Evolutionary conservation across 1,140 invertebrate species (phyloP).

Genomic region (Pteromalus puparum): DNA sequence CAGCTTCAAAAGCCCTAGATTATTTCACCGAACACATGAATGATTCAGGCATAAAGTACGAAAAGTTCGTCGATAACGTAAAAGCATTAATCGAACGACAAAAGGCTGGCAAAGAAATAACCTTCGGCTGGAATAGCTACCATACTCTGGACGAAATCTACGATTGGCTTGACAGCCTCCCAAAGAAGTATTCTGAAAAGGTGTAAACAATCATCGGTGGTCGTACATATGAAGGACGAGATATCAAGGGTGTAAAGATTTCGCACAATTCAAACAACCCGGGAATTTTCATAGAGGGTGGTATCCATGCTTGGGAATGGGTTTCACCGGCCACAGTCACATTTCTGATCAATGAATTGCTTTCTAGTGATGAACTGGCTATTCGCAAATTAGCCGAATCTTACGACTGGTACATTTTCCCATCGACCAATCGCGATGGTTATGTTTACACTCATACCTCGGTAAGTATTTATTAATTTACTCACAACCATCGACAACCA

Average conservation of each 20-base stretch:
- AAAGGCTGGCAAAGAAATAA: constrained; percentile 28
- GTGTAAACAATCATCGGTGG: constrained; percentile 76
- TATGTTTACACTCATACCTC: constrained; percentile 82
- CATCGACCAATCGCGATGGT: constrained; percentile 85
- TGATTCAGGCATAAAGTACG: constrained; percentile 36
- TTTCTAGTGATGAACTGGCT: constrained; percentile 73
- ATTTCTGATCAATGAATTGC: constrained; percentile 80
- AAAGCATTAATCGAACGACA: constrained; percentile 56
- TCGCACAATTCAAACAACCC: constrained; percentile 70
- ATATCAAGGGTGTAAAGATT: constrained; percentile 79
- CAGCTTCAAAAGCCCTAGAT: constrained; percentile 48
- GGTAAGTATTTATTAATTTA: constrained; percentile 62
- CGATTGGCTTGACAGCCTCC: constrained; percentile 71
- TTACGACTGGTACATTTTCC: constrained; percentile 84
- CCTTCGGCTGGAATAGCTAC: constrained; percentile 71
- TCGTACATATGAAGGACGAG: constrained; percentile 76
- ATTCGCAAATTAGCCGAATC: constrained; percentile 74
- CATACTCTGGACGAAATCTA: constrained; percentile 74
- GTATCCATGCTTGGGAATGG: constrained; percentile 87
- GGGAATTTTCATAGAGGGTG: constrained; percentile 77
- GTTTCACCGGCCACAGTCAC: constrained; percentile 82
- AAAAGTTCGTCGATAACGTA: constrained; percentile 56
- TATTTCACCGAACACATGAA: constrained; percentile 57
- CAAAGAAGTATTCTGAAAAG: constrained; percentile 69
- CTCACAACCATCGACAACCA: too few species aligned